Conservation (phyloP, 2,797 vertebrate genomes). For the Sphenopsis melanotis region DNA sequence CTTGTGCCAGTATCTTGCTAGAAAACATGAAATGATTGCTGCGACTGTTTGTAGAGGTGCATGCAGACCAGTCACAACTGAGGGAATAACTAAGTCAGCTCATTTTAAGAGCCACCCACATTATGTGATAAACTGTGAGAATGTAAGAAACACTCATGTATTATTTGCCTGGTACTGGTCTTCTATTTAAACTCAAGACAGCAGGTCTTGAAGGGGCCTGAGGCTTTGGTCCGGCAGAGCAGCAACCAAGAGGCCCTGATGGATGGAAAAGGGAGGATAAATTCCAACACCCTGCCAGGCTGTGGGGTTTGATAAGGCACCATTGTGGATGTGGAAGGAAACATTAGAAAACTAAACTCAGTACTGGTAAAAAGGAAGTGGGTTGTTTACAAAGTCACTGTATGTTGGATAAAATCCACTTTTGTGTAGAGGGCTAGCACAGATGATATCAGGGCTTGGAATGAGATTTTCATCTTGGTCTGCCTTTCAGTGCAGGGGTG, state of each 20-base stretch:
- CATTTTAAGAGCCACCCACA: not conserved
- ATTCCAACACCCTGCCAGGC: not conserved
- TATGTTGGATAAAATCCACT: constrained; percentile 30
- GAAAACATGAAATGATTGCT: not conserved
- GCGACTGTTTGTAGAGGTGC: not conserved
- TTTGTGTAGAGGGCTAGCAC: constrained; percentile 10
- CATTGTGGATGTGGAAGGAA: not conserved
- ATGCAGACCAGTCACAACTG: not conserved
- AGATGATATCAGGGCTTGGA: constrained; percentile 16
- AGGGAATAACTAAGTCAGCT: not conserved
- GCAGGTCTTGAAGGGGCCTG: not conserved
- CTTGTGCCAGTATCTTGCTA: not conserved
- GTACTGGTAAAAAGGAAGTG: not conserved
- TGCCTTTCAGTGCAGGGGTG: not conserved
- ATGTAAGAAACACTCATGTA: rapidly evolving
- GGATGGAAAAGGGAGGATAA: not conserved
- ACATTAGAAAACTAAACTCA: not conserved
- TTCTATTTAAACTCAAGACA: not conserved
- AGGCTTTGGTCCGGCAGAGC: not conserved
- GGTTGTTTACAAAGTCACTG: constrained; percentile 20
- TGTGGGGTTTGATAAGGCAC: constrained; percentile 3
- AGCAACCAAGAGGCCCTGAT: rapidly evolving
- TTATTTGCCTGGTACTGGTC: not conserved
- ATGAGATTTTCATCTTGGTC: not conserved
- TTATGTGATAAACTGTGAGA: not conserved